Evolutionary conservation across 2,797 vertebrate species (phyloP).

Genomic region (Alcedo quadribrachys): DNA sequence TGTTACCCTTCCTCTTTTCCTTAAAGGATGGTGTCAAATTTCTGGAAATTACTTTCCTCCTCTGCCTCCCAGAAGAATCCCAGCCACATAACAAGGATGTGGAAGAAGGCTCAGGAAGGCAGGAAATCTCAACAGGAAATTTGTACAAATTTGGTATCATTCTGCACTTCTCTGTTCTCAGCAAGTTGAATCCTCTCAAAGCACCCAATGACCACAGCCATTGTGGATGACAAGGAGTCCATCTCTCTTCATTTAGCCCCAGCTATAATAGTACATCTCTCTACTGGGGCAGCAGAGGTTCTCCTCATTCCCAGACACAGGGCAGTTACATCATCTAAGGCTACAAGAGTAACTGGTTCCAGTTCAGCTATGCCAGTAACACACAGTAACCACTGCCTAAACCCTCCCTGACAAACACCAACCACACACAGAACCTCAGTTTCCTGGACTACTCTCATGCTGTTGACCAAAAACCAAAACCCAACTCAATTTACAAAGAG

Average conservation of each 20-base stretch:
- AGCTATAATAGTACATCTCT: background rate
- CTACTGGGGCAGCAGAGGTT: background rate
- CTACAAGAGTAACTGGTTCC: background rate
- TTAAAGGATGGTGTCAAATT: background rate
- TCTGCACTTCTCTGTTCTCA: background rate
- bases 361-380: background rate
- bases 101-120: background rate
- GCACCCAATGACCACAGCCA: background rate
- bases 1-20: background rate
- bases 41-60: background rate
- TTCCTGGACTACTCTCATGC: background rate
- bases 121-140: background rate
- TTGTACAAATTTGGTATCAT: background rate
- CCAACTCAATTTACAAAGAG: background rate
- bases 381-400: background rate
- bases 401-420: background rate
- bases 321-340: background rate
- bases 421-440: background rate
- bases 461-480: background rate
- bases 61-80: background rate
- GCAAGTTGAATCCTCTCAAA: background rate
- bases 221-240: background rate
- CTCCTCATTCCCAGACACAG: background rate
- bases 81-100: background rate
- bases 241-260: background rate